Evolutionary conservation across 2,888 invertebrate genomes (phyloP), one percentile per base, ranked within the genome.

Genomic region (Hypercompe scribonia): DNA sequence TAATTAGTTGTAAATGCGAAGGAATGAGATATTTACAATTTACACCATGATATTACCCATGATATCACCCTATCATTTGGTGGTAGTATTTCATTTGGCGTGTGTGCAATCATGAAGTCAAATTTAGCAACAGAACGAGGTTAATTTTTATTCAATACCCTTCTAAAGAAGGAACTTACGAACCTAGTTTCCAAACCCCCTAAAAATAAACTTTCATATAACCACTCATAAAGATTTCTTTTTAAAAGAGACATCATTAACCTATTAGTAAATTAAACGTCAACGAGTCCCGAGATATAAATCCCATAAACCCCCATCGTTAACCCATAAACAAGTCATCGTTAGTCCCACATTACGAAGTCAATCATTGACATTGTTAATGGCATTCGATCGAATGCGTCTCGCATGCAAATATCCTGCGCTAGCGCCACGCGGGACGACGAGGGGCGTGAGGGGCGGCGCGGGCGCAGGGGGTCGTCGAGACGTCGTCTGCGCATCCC

Each of bases 401-500:
- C 76, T 78, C 76, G 81, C 78, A 84, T 85, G 85, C 86, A 85
- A 86, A 87, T 88, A 86, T 84, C 81, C 82, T 80, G 78, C 74
- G 80, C 81, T 84, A 84, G 86, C 88, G 87, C 87, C 88, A 86
- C 69, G 79, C 85, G 84, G 50, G 81, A 77, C 83, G 78, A 73
- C 72, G 75, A 77, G 75, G 84, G 86, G 81, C 66, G 79, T 46
- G 75, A 70, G 18, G 31, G 5, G 71, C 65, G 75, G 10, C 70
- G 24, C 66, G 61, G 28, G 73, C 28, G 70, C 68, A 78, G 76
- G 83, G 79, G 81, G 74, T 84, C 88, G 91, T 87, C 91, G 91
- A 90, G 92, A 92, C 93, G 93, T 92, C 93, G 94, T 94, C 94
- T 94, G 94, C 94, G 94, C 93, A 94, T 94, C 94, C 92, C 94